phyloP scores from a whole-genome alignment of 2,113 vertebrate species.

The Megaceryle maxima region DNA sequence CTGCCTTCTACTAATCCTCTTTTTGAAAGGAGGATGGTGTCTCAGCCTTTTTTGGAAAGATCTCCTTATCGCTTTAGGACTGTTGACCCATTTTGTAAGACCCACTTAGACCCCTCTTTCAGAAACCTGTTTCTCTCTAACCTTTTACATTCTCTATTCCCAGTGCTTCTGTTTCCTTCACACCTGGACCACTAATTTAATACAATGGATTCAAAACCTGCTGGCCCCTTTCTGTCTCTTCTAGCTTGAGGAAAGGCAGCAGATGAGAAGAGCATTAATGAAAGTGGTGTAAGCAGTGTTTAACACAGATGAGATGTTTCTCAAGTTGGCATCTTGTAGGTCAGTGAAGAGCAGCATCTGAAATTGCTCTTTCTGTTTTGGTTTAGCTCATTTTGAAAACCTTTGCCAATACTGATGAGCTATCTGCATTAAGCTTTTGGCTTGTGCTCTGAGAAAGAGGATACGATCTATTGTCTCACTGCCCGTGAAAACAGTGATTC shows the following conservation, averaged over 20 bases:
- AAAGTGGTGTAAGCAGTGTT: neutral
- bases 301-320: neutral
- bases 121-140: neutral
- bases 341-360: neutral
- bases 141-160: neutral
- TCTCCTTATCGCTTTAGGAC: neutral
- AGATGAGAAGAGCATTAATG: neutral
- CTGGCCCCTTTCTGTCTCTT: neutral
- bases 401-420: neutral
- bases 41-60: neutral
- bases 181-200: neutral
- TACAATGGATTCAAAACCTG: neutral
- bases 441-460: neutral
- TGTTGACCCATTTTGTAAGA: neutral
- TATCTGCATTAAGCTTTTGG: neutral
- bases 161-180: neutral
- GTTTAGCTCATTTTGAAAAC: neutral
- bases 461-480: neutral
- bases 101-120: neutral
- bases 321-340: neutral
- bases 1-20: neutral
- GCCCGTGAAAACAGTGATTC: neutral
- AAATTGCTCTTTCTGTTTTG: neutral
- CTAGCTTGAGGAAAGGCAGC: neutral
- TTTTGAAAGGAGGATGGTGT: neutral